Base-by-base conservation (phyloP, 1,140 invertebrate species). In the Trichogramma pretiosum region DNA sequence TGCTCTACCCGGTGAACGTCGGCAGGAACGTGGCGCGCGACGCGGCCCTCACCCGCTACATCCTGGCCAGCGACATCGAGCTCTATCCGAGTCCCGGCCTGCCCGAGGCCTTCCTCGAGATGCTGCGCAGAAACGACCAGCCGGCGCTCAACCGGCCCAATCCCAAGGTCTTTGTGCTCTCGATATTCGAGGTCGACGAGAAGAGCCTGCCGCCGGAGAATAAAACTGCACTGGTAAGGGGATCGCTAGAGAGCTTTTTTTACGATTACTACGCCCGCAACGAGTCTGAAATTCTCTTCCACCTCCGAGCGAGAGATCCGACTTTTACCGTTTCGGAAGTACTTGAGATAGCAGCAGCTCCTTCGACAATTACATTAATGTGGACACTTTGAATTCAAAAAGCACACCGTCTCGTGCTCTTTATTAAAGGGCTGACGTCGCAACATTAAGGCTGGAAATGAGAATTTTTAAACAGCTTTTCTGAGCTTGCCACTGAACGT, bases 1-100 rank as follows among this genome's bases (percentile, higher is more conserved):
- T 92, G 1, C 63, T 89, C 1, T 93, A 93, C 64, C 89, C 89
- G 0, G 86, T 93, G 11, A 92, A 93, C 62, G 85, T 92, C 1
- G 88, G 85, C 0, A 71, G 89, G 9, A 93, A 93, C 62, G 77
- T 93, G 11, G 89, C 89, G 0, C 74, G 89, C 9, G 85, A 90
- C 58, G 77, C 81, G 8, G 83, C 90, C 8, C 68, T 82, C 18
- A 92, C 91, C 11, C 79, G 90, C 62, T 90, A 83, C 64, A 77
- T 95, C 28, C 74, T 94, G 47, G 83, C 88, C 5, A 89, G 87
- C 11, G 89, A 93, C 63, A 88, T 91, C 53, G 89, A 93, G 64
- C 75, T 93, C 30, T 91, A 91, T 67, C 88, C 89, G 13, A 89
- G 82, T 73, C 83, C 86, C 11, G 79, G 83, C 56, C 63, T 89